Evolutionary conservation across 2,113 vertebrate species (phyloP).

Genomic region (Thinocorus orbignyianus): DNA sequence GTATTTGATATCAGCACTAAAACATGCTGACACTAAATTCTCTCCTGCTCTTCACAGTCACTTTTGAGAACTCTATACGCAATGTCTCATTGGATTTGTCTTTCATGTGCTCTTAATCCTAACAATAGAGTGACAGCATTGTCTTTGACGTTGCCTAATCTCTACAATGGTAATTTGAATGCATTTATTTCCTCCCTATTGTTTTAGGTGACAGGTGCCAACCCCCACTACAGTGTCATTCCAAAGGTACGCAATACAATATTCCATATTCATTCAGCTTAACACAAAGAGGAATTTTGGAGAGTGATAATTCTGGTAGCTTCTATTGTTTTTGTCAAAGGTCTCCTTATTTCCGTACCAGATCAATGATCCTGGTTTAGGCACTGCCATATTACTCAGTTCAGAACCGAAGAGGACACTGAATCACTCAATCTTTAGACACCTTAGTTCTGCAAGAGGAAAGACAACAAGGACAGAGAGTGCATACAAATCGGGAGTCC

Average conservation of each 20-base stretch:
- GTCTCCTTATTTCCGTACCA: not conserved
- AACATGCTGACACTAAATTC: not conserved
- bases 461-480: not conserved
- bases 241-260: not conserved
- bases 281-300: not conserved
- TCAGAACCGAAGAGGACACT: not conserved
- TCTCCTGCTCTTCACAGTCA: not conserved
- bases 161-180: constrained; percentile 5
- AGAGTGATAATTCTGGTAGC: not conserved
- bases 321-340: not conserved
- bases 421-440: not conserved
- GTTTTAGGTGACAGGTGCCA: constrained; percentile 24
- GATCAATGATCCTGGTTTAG: not conserved
- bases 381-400: not conserved
- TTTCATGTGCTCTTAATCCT: not conserved
- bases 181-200: constrained; percentile 1
- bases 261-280: constrained; percentile 7
- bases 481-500: not conserved
- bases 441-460: not conserved
- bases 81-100: constrained; percentile 5
- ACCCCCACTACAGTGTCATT: not conserved
- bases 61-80: constrained; percentile 1
- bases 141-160: constrained; percentile 7
- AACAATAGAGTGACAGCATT: not conserved
- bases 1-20: not conserved